phyloP scores from a whole-genome alignment of 35 echinoderm and acorn worm genomes.

The Ptychodera flava region DNA sequence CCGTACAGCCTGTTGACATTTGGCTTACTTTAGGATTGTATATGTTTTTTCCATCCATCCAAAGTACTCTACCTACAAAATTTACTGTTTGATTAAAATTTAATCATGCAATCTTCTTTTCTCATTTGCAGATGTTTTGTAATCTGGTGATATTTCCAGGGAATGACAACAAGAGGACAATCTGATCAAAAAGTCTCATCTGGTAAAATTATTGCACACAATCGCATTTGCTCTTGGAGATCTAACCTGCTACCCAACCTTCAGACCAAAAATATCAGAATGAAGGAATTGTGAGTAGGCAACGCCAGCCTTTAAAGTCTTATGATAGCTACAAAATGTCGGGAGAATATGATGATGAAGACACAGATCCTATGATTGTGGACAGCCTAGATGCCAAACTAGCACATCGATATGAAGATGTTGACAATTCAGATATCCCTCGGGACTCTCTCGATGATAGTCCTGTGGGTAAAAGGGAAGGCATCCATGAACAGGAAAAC shows the following conservation, averaged over 20 bases:
- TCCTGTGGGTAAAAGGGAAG: background rate
- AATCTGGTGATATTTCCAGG: background rate
- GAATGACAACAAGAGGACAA: background rate
- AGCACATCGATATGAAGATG: background rate
- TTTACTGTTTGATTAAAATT: too few species aligned
- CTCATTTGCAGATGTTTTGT: background rate
- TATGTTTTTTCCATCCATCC: too few species aligned
- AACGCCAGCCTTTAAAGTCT: background rate
- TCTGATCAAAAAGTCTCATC: background rate
- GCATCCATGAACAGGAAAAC: background rate
- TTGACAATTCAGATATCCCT: background rate
- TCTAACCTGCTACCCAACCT: background rate
- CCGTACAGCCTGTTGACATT: too few species aligned
- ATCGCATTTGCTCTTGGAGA: slow-evolving; percentile 48
- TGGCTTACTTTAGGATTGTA: too few species aligned
- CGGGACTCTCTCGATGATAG: background rate
- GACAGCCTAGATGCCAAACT: background rate
- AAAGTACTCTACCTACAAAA: too few species aligned
- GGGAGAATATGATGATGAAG: background rate
- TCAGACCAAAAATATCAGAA: background rate
- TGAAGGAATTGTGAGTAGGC: background rate
- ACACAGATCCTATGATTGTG: background rate
- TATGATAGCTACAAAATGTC: background rate
- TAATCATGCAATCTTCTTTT: too few species aligned
- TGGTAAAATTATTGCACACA: slow-evolving; percentile 76